Conservation (phyloP, 2,113 vertebrate genomes). For the Sinocyclocheilus maitianheensis region DNA sequence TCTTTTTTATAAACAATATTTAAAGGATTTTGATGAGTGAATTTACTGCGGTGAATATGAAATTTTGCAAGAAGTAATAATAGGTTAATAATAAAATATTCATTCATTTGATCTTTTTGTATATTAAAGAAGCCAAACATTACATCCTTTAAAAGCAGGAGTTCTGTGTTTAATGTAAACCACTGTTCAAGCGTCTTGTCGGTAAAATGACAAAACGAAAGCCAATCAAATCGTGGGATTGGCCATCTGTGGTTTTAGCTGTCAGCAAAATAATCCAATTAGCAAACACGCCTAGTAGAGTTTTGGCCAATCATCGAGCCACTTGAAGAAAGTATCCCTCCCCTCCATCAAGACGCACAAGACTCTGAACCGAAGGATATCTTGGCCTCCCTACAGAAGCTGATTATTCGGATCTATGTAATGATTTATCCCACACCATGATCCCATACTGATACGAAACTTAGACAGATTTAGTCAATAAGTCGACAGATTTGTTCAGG, state of each 20-base stretch:
- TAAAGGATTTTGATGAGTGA: no score
- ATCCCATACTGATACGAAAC: constrained; percentile 14
- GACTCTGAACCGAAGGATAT: constrained; percentile 80
- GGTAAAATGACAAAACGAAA: constrained; percentile 33
- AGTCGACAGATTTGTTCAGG: constrained; percentile 15
- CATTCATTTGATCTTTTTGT: no score
- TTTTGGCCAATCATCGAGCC: constrained; percentile 66
- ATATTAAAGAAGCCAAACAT: no score
- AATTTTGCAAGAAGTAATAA: no score
- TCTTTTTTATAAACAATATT: no score
- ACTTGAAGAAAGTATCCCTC: constrained; percentile 71
- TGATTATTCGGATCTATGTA: constrained; percentile 68
- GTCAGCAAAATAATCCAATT: constrained; percentile 67
- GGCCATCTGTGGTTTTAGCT: constrained; percentile 64
- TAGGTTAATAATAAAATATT: no score
- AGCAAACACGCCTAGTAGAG: constrained; percentile 14
- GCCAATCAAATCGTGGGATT: constrained; percentile 65
- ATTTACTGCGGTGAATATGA: no score
- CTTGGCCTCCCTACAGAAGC: constrained; percentile 79
- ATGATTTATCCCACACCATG: constrained; percentile 28
- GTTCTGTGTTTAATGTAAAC: not conserved
- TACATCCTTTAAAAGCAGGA: no score
- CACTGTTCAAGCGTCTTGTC: constrained; percentile 36
- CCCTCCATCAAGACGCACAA: constrained; percentile 79
- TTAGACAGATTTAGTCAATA: not conserved